These are phyloP conservation scores for Thalassophryne amazonica DNA, from an alignment of 2,797 vertebrate species.

Conservation along the genomic window DNA sequence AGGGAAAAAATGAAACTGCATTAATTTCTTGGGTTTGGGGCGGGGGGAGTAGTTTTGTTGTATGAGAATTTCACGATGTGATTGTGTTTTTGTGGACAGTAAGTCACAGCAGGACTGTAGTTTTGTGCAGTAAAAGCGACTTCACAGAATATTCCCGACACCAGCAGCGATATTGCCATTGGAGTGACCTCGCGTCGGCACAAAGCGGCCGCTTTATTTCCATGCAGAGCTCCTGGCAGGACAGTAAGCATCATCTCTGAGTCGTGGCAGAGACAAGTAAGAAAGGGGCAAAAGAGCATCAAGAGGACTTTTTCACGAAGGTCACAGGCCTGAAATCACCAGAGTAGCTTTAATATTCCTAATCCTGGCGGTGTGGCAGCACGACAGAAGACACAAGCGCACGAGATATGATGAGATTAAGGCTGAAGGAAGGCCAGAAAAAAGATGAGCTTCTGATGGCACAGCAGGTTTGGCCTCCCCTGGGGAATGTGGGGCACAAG, in stretches of 20 bases:
- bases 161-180: constrained; percentile 47
- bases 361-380: constrained; percentile 64
- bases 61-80: constrained; percentile 18
- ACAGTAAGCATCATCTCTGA: constrained; percentile 46
- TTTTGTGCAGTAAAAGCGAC: no score
- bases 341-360: constrained; percentile 68
- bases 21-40: constrained; percentile 55
- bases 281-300: constrained; percentile 35
- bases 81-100: constrained; percentile 39
- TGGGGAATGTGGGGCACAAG: constrained; percentile 59
- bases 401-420: constrained; percentile 77
- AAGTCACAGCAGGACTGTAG: constrained; percentile 23
- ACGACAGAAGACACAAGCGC: constrained; percentile 44
- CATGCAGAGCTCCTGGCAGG: constrained; percentile 47
- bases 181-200: constrained; percentile 61
- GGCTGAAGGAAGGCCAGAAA: constrained; percentile 34
- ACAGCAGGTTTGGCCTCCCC: constrained; percentile 77
- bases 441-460: constrained; percentile 76
- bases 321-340: constrained; percentile 62
- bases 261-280: constrained; percentile 50
- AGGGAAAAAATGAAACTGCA: constrained; percentile 58
- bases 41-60: constrained; percentile 35
- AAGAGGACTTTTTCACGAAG: constrained; percentile 56
- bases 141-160: constrained; percentile 5
- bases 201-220: constrained; percentile 43